Conservation (phyloP, 1,140 invertebrate species). For the Belonocnema kinseyi region DNA sequence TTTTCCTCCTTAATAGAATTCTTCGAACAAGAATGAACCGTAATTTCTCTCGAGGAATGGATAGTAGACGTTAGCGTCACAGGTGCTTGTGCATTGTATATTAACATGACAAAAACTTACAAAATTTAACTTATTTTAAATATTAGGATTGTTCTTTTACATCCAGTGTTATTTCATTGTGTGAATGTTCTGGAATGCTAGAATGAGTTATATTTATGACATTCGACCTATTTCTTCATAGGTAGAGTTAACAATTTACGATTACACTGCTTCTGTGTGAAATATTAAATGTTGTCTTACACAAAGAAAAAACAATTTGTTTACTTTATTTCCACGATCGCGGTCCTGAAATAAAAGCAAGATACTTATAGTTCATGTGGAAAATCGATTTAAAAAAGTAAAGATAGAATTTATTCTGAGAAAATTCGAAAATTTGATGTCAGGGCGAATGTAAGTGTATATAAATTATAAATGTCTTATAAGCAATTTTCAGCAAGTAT, state of each 20-base stretch:
- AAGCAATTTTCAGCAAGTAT: background rate
- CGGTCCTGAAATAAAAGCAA: background rate
- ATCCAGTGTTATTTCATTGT: slow-evolving; percentile 8
- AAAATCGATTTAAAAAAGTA: too few relatives aligned
- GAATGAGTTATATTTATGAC: slow-evolving; percentile 15
- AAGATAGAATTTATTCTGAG: background rate
- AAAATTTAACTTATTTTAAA: slow-evolving; percentile 12
- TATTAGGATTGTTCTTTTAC: slow-evolving; percentile 4
- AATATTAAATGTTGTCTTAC: slow-evolving; percentile 20
- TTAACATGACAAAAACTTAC: background rate
- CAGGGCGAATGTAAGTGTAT: background rate
- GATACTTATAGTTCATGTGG: background rate
- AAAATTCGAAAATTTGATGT: background rate
- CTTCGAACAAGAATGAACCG: background rate
- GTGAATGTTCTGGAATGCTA: slow-evolving; percentile 21
- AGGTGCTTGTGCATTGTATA: too few relatives aligned
- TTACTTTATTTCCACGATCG: background rate
- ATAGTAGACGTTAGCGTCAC: slow-evolving; percentile 23
- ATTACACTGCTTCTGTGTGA: slow-evolving; percentile 9
- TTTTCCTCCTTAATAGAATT: background rate
- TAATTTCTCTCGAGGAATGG: slow-evolving; percentile 5
- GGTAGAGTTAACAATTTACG: too few relatives aligned
- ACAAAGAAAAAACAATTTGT: background rate
- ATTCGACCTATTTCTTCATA: slow-evolving; percentile 14
- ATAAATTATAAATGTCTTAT: background rate